A percentile compares a stretch with the other conserved stretches of the same genome.
Conservation (phyloP, 2,113 vertebrate species). For the Vicugna pacos region DNA sequence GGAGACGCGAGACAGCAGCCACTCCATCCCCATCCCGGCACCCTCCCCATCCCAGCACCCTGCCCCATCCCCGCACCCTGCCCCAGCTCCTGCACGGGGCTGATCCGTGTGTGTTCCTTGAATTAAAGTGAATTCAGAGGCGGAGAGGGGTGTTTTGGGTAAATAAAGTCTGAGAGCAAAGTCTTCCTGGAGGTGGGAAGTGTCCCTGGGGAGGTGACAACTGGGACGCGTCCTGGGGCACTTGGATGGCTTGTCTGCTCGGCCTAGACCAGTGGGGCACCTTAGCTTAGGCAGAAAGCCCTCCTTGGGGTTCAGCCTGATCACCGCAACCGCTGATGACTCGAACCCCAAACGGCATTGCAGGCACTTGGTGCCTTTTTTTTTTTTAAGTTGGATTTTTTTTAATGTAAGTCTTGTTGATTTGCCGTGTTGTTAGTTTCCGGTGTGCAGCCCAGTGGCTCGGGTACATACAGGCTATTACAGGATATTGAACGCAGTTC, state of each 20-base stretch:
- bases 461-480: too few species aligned
- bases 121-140: background rate
- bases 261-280: too few species aligned
- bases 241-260: too few species aligned
- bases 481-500: too few species aligned
- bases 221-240: rapidly evolving
- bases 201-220: background rate
- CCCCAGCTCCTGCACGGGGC: rapidly evolving
- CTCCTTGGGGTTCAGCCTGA: background rate
- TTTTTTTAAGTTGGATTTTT: too few species aligned
- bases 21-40: rapidly evolving
- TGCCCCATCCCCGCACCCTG: too few species aligned
- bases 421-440: too few species aligned
- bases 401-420: too few species aligned
- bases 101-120: rapidly evolving
- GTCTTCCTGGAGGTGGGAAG: background rate
- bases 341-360: too few species aligned
- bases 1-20: background rate
- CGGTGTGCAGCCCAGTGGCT: too few species aligned
- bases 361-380: too few species aligned
- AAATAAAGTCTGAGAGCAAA: background rate
- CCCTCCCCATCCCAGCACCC: rapidly evolving
- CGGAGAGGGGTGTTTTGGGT: background rate
- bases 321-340: rapidly evolving
- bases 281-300: background rate